A percentile compares a stretch with the other conserved stretches of the same genome.
Conservation (phyloP, 2,888 invertebrate species). For the Alsophila aescularia region DNA sequence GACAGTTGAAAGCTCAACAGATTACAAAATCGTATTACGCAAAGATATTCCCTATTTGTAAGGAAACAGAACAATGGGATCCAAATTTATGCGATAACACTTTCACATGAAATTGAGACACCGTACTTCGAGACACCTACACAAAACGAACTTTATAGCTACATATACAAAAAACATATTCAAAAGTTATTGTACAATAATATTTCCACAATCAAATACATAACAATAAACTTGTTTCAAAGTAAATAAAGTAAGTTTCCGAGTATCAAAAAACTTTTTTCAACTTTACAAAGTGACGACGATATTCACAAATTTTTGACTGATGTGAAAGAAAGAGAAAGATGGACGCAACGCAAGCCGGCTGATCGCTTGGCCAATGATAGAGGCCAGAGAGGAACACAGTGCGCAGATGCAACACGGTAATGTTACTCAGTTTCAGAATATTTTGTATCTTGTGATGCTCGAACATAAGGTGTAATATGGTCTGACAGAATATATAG, state of each 20-base stretch:
- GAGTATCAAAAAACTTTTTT: constrained; percentile 31
- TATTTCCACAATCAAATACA: constrained; percentile 28
- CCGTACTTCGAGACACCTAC: constrained; percentile 76
- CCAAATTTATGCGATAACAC: constrained; percentile 82
- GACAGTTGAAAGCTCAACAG: constrained; percentile 49
- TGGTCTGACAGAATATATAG: not conserved
- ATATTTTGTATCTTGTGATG: not conserved
- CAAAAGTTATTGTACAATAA: constrained; percentile 46
- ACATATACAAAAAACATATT: constrained; percentile 40
- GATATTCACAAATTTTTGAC: constrained; percentile 60
- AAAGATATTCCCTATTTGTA: constrained; percentile 73
- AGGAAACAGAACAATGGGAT: constrained; percentile 81
- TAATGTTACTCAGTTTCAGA: not conserved
- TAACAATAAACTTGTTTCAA: constrained; percentile 24
- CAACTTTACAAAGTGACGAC: constrained; percentile 64
- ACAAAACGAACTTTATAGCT: constrained; percentile 75
- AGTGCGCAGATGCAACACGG: constrained; percentile 1
- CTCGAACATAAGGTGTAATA: not conserved
- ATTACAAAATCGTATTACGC: constrained; percentile 63
- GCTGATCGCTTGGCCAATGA: constrained; percentile 18
- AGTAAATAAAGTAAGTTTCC: constrained; percentile 18
- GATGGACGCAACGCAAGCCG: constrained; percentile 46
- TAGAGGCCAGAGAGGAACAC: constrained; percentile 4
- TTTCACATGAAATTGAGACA: constrained; percentile 77
- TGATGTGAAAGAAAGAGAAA: constrained; percentile 50